Evolutionary conservation across 2,888 invertebrate species (phyloP).

Genomic region (Flexamia atlantica): DNA sequence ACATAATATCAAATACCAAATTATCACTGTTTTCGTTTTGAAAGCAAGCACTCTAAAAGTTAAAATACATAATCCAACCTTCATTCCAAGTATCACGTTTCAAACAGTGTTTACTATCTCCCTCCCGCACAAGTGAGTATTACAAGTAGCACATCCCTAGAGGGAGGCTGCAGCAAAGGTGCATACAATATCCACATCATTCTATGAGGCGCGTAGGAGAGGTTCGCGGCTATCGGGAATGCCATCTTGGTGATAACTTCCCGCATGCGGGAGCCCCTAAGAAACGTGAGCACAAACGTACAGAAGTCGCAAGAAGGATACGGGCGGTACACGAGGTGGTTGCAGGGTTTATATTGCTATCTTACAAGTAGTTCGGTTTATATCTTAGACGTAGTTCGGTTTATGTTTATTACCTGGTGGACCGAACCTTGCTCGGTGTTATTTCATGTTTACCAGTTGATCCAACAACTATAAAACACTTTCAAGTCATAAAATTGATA

Average conservation of each 20-base stretch:
- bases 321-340: constrained; percentile 14
- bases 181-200: constrained; percentile 25
- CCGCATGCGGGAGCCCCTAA: constrained; percentile 34
- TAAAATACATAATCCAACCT: neutral
- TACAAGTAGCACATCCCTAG: neutral
- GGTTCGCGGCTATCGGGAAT: constrained; percentile 26
- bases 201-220: constrained; percentile 10
- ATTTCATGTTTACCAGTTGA: too few relatives aligned
- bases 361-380: too few relatives aligned
- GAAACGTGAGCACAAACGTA: neutral
- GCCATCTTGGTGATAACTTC: constrained; percentile 26
- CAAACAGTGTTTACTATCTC: neutral
- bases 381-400: too few relatives aligned
- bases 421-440: too few relatives aligned
- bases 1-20: too few relatives aligned
- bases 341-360: too few relatives aligned
- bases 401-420: too few relatives aligned
- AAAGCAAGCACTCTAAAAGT: too few relatives aligned
- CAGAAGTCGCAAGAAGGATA: constrained; percentile 25
- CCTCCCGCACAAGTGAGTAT: neutral
- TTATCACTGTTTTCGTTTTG: too few relatives aligned
- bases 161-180: neutral
- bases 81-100: neutral
- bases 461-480: too few relatives aligned
- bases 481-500: too few relatives aligned